Base-by-base conservation (phyloP, 2,797 vertebrate genomes). In the Urocyon cinereoargenteus region DNA sequence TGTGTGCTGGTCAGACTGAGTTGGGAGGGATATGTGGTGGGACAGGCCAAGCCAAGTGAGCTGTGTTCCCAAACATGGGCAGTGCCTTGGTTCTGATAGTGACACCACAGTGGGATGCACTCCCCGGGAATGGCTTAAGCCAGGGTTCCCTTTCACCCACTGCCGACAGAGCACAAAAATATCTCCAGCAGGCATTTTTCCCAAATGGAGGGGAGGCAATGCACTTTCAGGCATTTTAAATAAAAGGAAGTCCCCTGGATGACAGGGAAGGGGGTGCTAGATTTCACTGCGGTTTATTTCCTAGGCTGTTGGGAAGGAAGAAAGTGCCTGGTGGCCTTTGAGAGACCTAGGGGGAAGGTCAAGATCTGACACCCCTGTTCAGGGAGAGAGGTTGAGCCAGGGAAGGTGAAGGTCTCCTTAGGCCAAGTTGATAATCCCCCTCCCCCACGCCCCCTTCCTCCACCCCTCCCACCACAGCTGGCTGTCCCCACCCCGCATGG, bases 81-180 rank as follows among this genome's bases (percentile, higher is more conserved):
- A 28, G 21, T 2, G 16, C 4, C 31, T 91, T 13, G 0, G 8
- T 15, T 83, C 86, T 92, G 88, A 81, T 0, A 0, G 4, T 2
- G 70, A n/a, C 24, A 1, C 34, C 57, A 28, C 77, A n/a, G 0
- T 14, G 31, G 16, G 55, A 53, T 0, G 4, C 28, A 4, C 61
- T n/a, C 7, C 66, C 0, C 0, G 81, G 82, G 88, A 94, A 59
- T 31, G 14, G 26, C 86, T 77, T n/a, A 66, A 36, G 78, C 88
- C 91, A 87, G 96, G 89, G 61, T 91, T 95, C 94, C 96, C 96
- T 95, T 96, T 92, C 90, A 81, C 72, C 84, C 78, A 55, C 81
- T 55, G 87, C 68, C 82, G 90, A 70, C 75, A 13, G 89, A 91
- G 57, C 9, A 57, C 68, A 92, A 95, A 97, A 97, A 97, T 93